Conservation (phyloP, 2,888 invertebrate genomes). For the Oscheius sp. region DNA sequence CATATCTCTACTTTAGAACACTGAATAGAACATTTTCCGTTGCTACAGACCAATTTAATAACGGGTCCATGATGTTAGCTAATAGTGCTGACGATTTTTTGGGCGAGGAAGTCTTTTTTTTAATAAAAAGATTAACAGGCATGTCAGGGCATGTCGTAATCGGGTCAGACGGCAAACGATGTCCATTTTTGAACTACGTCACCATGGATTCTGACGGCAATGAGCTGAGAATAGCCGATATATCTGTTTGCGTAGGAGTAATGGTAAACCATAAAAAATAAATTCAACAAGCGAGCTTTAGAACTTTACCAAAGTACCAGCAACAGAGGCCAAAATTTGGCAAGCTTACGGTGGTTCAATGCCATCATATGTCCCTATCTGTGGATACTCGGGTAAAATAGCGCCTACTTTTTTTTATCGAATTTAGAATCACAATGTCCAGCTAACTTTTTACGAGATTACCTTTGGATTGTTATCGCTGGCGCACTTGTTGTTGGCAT, state of each 20-base stretch:
- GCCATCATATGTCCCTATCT: conserved; percentile 39
- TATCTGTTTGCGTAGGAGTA: conserved; percentile 38
- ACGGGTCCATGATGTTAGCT: conserved; percentile 17
- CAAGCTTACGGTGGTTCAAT: conserved; percentile 35
- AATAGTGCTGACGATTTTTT: conserved; percentile 20
- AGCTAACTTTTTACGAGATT: conserved; percentile 44
- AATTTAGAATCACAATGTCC: conserved; percentile 36
- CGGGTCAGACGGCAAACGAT: conserved; percentile 39
- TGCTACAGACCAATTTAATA: neutral
- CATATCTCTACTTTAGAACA: conserved; percentile 45
- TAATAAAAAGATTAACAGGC: neutral
- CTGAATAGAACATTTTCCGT: conserved; percentile 37
- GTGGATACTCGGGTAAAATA: conserved; percentile 44
- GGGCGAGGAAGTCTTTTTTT: neutral
- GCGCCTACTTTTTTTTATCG: neutral
- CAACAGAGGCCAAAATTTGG: conserved; percentile 35
- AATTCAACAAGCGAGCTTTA: neutral
- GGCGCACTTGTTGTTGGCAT: conserved; percentile 40
- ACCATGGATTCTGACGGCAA: conserved; percentile 40
- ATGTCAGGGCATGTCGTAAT: conserved; percentile 41
- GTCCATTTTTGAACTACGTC: conserved; percentile 43
- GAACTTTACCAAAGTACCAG: conserved; percentile 40
- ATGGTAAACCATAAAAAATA: conserved; percentile 23
- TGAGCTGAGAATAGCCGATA: conserved; percentile 33
- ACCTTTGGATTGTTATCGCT: conserved; percentile 48